Percentiles rank a stretch among this genome's conserved stretches.
phyloP scores from a whole-genome alignment of 2,888 invertebrate species.

The Hymenopus coronatus region DNA sequence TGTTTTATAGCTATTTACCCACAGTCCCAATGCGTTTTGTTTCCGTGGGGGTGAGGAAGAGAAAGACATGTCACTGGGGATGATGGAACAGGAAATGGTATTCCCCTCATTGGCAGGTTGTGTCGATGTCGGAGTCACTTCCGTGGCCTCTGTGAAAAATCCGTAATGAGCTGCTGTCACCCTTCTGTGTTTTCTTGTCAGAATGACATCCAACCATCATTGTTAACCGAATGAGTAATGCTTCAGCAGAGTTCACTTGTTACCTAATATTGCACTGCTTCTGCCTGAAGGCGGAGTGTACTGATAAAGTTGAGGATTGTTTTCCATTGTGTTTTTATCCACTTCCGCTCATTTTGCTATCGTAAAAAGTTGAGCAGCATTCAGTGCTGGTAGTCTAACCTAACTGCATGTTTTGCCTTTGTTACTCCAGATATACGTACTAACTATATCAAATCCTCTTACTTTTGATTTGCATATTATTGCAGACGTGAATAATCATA shows the following conservation, averaged over 20 bases:
- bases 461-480: too few species aligned
- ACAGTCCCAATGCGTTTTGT: not conserved
- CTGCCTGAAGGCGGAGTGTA: too few species aligned
- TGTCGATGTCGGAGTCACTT: not conserved
- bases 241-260: not conserved
- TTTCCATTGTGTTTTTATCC: too few species aligned
- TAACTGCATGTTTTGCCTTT: too few species aligned
- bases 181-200: not conserved
- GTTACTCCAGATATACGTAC: too few species aligned
- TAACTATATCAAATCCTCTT: too few species aligned
- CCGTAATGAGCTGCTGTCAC: not conserved
- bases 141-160: not conserved
- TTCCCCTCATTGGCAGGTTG: not conserved
- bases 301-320: too few species aligned
- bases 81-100: not conserved
- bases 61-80: not conserved
- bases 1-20: not conserved
- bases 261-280: too few species aligned
- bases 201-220: not conserved
- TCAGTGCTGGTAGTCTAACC: too few species aligned
- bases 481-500: too few species aligned
- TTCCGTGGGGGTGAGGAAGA: not conserved
- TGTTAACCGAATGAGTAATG: not conserved
- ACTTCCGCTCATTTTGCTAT: too few species aligned
- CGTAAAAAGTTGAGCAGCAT: too few species aligned